Percentiles rank a stretch among this genome's conserved stretches.
Evolutionary conservation across 2,113 vertebrate species (phyloP).

Genomic region (Nothocercus nigrocapillus): DNA sequence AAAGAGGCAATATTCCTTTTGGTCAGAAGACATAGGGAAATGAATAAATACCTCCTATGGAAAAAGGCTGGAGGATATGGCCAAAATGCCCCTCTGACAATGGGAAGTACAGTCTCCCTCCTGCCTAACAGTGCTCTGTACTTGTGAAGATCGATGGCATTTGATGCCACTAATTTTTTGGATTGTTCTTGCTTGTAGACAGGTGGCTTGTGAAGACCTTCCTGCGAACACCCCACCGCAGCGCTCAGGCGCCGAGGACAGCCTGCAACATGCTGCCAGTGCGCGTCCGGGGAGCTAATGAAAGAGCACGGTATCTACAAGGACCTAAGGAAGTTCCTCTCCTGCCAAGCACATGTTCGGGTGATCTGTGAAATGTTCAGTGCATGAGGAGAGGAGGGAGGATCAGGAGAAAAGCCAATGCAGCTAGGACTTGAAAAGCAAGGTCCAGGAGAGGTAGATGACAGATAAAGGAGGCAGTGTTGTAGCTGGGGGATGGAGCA

Average conservation of each 20-base stretch:
- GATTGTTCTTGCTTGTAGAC: not conserved
- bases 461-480: not conserved
- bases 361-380: not conserved
- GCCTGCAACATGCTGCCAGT: not conserved
- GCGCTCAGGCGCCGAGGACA: not conserved
- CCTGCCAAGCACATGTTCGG: not conserved
- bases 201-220: not conserved
- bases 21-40: not conserved
- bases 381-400: not conserved
- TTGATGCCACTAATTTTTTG: not conserved
- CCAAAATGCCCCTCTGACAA: not conserved
- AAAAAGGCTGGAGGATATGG: not conserved
- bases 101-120: not conserved
- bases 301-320: not conserved
- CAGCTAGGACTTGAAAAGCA: not conserved
- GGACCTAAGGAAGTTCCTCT: not conserved
- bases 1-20: not conserved
- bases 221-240: not conserved
- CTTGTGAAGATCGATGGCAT: not conserved
- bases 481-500: not conserved
- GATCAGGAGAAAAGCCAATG: not conserved
- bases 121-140: rapidly evolving
- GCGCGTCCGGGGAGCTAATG: not conserved
- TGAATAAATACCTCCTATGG: not conserved
- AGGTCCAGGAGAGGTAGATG: not conserved